Conservation (phyloP, 2,797 vertebrate genomes). For the Oryzias sinensis region DNA sequence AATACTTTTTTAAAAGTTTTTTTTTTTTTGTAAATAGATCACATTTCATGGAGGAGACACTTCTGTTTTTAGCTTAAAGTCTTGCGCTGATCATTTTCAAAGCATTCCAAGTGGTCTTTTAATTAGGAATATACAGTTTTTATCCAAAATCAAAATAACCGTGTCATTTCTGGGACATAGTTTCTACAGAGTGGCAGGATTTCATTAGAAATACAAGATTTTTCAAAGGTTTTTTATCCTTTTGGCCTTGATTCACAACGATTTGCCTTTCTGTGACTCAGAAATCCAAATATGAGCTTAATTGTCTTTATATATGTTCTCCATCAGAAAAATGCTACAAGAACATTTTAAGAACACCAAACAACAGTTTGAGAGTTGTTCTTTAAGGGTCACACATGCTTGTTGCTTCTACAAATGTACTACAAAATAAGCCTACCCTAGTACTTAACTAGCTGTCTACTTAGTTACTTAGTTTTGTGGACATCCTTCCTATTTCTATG, state of each 20-base stretch:
- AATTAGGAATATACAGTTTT: too few relatives aligned
- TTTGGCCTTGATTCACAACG: neutral
- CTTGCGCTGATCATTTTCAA: too few relatives aligned
- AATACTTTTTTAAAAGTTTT: neutral
- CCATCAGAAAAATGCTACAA: too few relatives aligned
- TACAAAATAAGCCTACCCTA: slow-evolving; percentile 9
- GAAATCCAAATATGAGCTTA: too few relatives aligned
- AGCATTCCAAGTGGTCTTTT: too few relatives aligned
- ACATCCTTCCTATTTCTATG: slow-evolving; percentile 39
- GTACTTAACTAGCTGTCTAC: slow-evolving; percentile 27
- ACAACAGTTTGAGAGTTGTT: neutral
- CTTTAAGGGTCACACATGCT: slow-evolving; percentile 11
- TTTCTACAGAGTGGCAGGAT: too few relatives aligned
- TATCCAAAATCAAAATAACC: too few relatives aligned
- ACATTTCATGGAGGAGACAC: neutral
- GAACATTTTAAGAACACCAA: too few relatives aligned
- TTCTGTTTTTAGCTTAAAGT: neutral
- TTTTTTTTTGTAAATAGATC: neutral
- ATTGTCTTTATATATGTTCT: too few relatives aligned
- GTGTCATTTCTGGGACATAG: too few relatives aligned
- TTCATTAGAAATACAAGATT: too few relatives aligned
- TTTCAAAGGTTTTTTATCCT: too few relatives aligned
- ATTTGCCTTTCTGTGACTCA: neutral
- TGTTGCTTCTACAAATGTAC: slow-evolving; percentile 20
- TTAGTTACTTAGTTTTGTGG: slow-evolving; percentile 5